phyloP scores from a whole-genome alignment of 30 jellyfish, hydroid and myxozoan genomes.

The Pseudorhiza aurosa region DNA sequence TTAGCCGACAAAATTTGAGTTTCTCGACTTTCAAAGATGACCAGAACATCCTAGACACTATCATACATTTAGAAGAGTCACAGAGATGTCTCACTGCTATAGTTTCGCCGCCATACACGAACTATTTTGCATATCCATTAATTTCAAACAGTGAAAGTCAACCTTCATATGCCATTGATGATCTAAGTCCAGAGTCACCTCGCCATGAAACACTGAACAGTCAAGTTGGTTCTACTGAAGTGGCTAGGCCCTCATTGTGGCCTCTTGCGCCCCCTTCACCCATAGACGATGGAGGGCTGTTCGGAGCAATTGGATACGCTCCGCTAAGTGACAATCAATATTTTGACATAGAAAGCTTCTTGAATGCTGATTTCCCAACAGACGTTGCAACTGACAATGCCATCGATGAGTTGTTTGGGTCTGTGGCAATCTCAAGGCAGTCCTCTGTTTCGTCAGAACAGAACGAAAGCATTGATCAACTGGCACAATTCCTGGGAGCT shows the following conservation, averaged over 20 bases:
- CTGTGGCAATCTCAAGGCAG: constrained; percentile 1
- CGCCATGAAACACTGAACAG: neutral
- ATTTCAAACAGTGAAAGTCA: constrained; percentile 20
- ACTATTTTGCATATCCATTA: constrained; percentile 55
- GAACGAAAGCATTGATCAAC: constrained; percentile 14
- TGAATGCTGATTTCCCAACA: constrained; percentile 33
- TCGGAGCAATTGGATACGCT: constrained; percentile 71
- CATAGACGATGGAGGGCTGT: constrained; percentile 58
- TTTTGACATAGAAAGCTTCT: constrained; percentile 61
- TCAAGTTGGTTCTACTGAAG: neutral
- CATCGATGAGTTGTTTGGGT: neutral
- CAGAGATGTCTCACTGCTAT: constrained; percentile 6
- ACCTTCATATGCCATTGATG: constrained; percentile 13
- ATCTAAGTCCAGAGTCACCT: neutral
- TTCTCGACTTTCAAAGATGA: constrained; percentile 26
- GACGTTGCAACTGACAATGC: constrained; percentile 4
- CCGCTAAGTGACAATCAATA: constrained; percentile 47
- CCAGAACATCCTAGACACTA: constrained; percentile 31
- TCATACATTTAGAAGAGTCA: constrained; percentile 53
- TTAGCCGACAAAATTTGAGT: neutral
- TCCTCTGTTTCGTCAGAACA: constrained; percentile 8
- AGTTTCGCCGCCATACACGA: neutral
- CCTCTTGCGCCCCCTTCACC: constrained; percentile 51
- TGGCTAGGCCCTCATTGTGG: constrained; percentile 40
- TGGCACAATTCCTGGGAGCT: constrained; percentile 13